Evolutionary conservation across 2,113 vertebrate species (phyloP).

Genomic region (Pituophis catenifer): DNA sequence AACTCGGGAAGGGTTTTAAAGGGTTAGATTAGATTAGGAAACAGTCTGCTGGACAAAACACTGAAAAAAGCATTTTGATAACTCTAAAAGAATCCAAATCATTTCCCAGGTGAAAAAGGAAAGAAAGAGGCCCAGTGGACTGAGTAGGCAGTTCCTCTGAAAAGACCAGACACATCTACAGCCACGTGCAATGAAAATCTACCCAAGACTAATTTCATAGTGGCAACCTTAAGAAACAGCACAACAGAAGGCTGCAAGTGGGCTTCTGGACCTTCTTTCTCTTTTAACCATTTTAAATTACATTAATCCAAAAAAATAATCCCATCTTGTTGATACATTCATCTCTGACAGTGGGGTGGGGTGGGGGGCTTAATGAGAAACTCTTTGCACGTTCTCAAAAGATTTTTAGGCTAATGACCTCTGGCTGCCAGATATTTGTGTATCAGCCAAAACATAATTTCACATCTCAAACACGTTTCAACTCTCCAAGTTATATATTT

Average conservation of each 20-base stretch:
- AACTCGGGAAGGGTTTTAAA: background rate
- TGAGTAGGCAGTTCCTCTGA: background rate
- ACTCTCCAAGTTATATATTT: background rate
- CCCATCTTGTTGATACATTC: background rate
- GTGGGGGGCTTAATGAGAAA: background rate
- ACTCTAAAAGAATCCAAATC: background rate
- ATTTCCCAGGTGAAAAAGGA: background rate
- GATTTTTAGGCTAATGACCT: background rate
- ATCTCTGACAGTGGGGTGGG: background rate
- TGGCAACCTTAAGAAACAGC: background rate
- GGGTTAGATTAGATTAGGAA: background rate
- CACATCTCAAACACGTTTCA: background rate
- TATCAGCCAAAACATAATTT: background rate
- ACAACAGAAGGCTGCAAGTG: background rate
- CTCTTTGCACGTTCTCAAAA: fast-evolving
- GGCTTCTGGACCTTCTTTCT: fast-evolving
- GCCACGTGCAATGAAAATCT: background rate
- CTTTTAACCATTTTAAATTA: background rate
- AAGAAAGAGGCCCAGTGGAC: background rate
- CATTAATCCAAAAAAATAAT: background rate
- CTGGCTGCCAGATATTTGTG: background rate
- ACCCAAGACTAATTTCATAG: no score
- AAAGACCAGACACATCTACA: background rate
- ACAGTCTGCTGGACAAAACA: background rate
- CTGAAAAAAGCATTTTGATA: background rate